Conservation (phyloP, 2,888 invertebrate species). For the Alviniconcha strummeri region DNA sequence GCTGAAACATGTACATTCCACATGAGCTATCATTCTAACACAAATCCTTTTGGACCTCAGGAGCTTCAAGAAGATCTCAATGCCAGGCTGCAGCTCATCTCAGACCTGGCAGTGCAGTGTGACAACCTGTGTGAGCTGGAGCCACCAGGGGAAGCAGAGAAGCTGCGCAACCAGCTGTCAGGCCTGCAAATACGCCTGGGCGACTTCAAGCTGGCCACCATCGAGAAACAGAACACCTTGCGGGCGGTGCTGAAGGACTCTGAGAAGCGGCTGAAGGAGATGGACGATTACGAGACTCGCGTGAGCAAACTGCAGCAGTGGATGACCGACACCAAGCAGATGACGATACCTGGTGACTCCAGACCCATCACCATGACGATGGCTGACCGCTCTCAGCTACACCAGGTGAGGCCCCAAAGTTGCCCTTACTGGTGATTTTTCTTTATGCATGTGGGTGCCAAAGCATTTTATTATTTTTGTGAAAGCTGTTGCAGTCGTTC, state of each 20-base stretch:
- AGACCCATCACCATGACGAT: constrained; percentile 39
- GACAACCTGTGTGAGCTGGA: constrained; percentile 63
- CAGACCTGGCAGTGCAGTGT: constrained; percentile 68
- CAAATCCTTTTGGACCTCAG: constrained; percentile 40
- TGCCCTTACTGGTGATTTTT: too few relatives aligned
- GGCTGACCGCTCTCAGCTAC: constrained; percentile 52
- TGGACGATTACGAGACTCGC: constrained; percentile 61
- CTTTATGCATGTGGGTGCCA: too few relatives aligned
- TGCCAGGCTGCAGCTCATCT: constrained; percentile 58
- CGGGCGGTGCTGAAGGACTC: constrained; percentile 58
- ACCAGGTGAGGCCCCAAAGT: constrained; percentile 47
- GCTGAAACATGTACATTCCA: too few relatives aligned
- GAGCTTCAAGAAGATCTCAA: constrained; percentile 63
- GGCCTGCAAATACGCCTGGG: constrained; percentile 52
- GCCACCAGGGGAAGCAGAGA: constrained; percentile 54
- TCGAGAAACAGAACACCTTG: constrained; percentile 60
- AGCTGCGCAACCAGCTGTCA: constrained; percentile 58
- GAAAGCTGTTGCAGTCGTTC: too few relatives aligned
- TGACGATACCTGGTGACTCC: constrained; percentile 46
- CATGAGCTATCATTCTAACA: too few relatives aligned
- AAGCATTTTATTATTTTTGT: too few relatives aligned
- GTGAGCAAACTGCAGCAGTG: constrained; percentile 63
- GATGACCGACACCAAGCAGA: constrained; percentile 63
- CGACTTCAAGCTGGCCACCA: constrained; percentile 60
- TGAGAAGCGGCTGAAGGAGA: constrained; percentile 60